Evolutionary conservation across 2,113 vertebrate genomes (phyloP), one percentile per base, ranked within the genome.

Genomic region (Chaenocephalus aceratus): DNA sequence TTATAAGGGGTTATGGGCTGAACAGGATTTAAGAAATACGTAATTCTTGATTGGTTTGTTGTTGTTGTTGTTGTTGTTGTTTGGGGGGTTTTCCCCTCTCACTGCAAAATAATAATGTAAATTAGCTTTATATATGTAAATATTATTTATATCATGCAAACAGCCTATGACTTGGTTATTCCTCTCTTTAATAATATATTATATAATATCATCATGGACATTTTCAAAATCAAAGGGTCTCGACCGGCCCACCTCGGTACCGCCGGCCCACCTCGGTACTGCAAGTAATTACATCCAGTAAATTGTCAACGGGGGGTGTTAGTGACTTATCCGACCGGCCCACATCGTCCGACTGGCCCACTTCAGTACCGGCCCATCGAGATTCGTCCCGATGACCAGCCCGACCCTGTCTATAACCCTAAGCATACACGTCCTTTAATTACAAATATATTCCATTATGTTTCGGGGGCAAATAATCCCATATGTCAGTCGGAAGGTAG

Each of bases 401-500:
- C 26, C 26, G 26, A 2, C 26, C 26, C 26, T 26, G 26, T 58
- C 0, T 77, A 62, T 61, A n/a, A 23, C 44, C 44, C 13, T 15
- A 48, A 4, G 6, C 44, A 21, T 23, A 46, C 14, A 63, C 41
- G 2, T 61, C 16, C 36, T n/a, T 44, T 61, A 6, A 44, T 61
- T 44, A 61, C 44, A 41, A 10, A 61, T 63, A 63, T 63, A 14
- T 46, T 46, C n/a, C 8, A 63, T 45, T 23, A 3, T 14, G 11
- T 23, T 63, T 46, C 6, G 10, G n/a, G 61, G 61, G 8, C 13
- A 49, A 16, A 65, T 49, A 16, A 63, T 62, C 54, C 44, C 61
- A 60, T 52, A 76, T 80, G 57, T 73, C 58, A n/a, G 26, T 54
- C 18, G 21, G 70, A 57, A 77, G 64, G 74, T 59, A 34, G 36